Evolutionary conservation across 92 coral and sea anemone species (phyloP).

Genomic region (Umimayanthus kanabou): DNA sequence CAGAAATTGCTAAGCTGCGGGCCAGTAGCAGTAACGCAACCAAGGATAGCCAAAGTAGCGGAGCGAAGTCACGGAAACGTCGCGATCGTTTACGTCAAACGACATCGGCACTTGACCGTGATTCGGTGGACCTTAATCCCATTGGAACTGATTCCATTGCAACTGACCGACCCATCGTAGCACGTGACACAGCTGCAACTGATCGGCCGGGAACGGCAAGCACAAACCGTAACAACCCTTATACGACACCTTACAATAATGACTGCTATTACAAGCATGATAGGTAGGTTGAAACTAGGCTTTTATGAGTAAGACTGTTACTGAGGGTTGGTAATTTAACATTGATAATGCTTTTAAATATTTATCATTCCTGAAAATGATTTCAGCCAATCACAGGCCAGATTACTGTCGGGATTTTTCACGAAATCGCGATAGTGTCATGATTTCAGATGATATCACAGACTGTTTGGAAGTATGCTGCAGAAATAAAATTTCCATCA

Average conservation of each 20-base stretch:
- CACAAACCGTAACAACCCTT: background rate
- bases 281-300: background rate
- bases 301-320: background rate
- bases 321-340: background rate
- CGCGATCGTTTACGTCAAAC: background rate
- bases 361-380: no score
- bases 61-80: background rate
- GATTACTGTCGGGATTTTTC: no score
- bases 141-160: background rate
- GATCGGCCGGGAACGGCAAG: background rate
- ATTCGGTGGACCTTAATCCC: background rate
- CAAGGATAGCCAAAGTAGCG: background rate
- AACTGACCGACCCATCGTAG: background rate
- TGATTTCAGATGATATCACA: no score
- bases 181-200: background rate
- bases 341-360: no score
- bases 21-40: slow-evolving; percentile 1
- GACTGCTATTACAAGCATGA: background rate
- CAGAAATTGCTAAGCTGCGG: background rate
- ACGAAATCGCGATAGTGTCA: no score
- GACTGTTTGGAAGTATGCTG: no score
- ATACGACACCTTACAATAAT: background rate
- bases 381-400: no score
- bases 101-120: background rate
- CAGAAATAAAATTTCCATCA: no score